Percentiles rank a stretch among this genome's conserved stretches.
These are phyloP conservation scores for Syngnathus typhle DNA, from an alignment of 2,113 vertebrate species.

Conservation along the genomic window DNA sequence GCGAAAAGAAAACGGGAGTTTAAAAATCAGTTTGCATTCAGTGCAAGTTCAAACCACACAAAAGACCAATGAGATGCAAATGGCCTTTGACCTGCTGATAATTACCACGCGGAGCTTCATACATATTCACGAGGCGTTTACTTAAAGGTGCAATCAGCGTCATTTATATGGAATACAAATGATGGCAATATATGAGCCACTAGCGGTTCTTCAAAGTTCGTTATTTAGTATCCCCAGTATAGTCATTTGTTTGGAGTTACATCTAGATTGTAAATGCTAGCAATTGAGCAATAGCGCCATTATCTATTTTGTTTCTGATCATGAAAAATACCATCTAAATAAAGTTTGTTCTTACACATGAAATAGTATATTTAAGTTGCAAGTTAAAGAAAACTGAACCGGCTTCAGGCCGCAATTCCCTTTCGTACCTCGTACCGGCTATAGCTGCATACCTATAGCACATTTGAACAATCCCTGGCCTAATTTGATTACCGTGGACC, in stretches of 20 bases:
- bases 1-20: not conserved
- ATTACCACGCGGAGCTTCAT: not conserved
- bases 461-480: conserved; percentile 7
- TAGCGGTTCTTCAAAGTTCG: not conserved
- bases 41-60: not conserved
- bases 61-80: not conserved
- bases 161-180: not conserved
- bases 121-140: not conserved
- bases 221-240: not conserved
- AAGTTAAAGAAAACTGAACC: not conserved
- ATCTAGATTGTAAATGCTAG: not conserved
- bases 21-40: not conserved
- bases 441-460: not conserved
- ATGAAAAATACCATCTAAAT: not conserved
- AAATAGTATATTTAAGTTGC: too few relatives aligned
- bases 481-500: conserved; percentile 73
- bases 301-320: too few relatives aligned
- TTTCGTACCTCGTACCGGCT: not conserved
- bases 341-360: not conserved
- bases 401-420: not conserved
- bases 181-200: not conserved
- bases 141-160: not conserved
- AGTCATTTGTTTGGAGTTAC: too few relatives aligned
- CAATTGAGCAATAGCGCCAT: not conserved
- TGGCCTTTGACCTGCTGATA: not conserved